Percentiles rank a stretch among this genome's conserved stretches.
Conservation (phyloP, 2,797 vertebrate genomes). For the Malurus splendens region DNA sequence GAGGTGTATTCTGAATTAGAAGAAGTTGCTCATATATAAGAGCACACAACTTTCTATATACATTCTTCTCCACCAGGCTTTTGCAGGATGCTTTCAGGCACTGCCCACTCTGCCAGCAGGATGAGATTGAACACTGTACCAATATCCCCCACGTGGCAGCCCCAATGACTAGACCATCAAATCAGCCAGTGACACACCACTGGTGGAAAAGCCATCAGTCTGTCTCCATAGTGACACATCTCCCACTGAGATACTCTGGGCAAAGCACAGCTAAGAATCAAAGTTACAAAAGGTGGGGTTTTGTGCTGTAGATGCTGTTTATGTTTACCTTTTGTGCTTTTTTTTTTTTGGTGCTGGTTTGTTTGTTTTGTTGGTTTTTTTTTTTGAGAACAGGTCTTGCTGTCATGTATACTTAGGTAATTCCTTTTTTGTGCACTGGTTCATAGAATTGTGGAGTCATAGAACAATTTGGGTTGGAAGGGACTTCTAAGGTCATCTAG, state of each 20-base stretch:
- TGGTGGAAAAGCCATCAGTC: not conserved
- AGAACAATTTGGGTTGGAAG: not conserved
- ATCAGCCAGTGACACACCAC: not conserved
- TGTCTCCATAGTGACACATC: not conserved
- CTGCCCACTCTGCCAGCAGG: not conserved
- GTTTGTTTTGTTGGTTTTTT: not conserved
- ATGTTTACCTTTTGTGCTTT: not conserved
- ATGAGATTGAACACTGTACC: not conserved
- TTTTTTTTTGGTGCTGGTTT: not conserved
- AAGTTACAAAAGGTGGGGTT: not conserved
- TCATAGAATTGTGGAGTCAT: not conserved
- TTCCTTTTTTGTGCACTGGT: not conserved
- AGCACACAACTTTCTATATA: not conserved
- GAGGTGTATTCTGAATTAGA: not conserved
- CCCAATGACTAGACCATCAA: not conserved
- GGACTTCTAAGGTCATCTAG: not conserved
- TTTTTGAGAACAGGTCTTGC: not conserved
- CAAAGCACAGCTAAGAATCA: not conserved
- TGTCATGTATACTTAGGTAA: not conserved
- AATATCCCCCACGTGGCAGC: not conserved
- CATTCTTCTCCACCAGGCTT: not conserved
- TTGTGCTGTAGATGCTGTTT: not conserved
- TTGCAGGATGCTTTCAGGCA: not conserved
- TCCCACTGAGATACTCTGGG: not conserved
- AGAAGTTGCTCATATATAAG: not conserved